Evolutionary conservation across 2,113 vertebrate genomes (phyloP).

Genomic region (Peromyscus polionotus): DNA sequence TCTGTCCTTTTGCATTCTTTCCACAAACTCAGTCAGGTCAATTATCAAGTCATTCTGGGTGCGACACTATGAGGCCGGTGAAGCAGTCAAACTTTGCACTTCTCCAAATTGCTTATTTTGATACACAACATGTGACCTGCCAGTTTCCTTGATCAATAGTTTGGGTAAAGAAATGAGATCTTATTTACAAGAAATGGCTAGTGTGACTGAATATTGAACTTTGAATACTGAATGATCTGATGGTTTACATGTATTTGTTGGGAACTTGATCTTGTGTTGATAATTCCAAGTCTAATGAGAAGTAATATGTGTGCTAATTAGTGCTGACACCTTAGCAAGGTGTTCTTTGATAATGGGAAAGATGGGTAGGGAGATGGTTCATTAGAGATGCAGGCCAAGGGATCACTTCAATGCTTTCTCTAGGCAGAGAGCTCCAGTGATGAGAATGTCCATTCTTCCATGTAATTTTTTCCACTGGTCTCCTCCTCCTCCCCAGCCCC

Average conservation of each 20-base stretch:
- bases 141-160: background rate
- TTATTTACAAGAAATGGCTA: background rate
- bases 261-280: background rate
- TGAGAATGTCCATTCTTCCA: constrained; percentile 67
- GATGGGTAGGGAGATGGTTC: background rate
- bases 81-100: background rate
- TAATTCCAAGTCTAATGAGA: background rate
- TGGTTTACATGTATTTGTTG: background rate
- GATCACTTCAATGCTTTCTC: constrained; percentile 69
- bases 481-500: background rate
- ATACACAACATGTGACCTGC: background rate
- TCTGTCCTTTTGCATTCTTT: background rate
- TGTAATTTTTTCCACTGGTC: background rate
- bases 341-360: background rate
- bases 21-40: background rate
- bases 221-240: background rate
- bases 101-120: background rate
- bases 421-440: constrained; percentile 62
- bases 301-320: background rate
- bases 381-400: constrained; percentile 72
- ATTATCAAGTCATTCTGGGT: background rate
- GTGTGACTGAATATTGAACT: background rate
- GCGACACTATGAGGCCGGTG: no score
- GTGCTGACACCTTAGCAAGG: background rate
- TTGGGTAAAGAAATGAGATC: background rate